Evolutionary conservation across 2,797 vertebrate genomes (phyloP), one percentile per base, ranked within the genome.

Genomic region (Danio kyathit): DNA sequence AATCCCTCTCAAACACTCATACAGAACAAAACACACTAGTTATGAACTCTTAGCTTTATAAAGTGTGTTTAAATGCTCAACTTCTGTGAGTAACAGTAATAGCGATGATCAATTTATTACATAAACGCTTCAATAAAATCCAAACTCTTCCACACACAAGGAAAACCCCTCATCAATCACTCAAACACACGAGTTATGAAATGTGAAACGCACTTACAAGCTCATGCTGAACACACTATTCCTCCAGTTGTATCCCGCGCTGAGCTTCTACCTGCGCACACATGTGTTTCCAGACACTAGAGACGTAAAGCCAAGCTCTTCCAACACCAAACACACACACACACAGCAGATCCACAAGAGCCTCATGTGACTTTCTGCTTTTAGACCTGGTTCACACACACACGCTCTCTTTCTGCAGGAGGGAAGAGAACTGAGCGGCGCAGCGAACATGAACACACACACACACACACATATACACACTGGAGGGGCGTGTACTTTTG

Each of bases 161-260:
- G 29, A 14, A 29, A 38, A 16, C 0, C 13, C 14, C 16, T 17
- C 19, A 60, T 46, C 9, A 40, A 66, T 43, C 19, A 63, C 11
- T 63, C 14, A 49, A 46, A 71, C 59, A 38, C 65, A 51, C 44
- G 61, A 5, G 14, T 16, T n/a, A 74, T 3, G 6, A 44, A 77
- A 46, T 63, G 66, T 48, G 3, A 76, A 72, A 21, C n/a, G 14
- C 87, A 93, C 93, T 94, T 93, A 93, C 92, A 89, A 83, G 88
- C 86, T 86, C 92, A 93, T 92, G 4, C 83, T 82, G 87, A 86
- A 84, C 51, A 19, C 8, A 57, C 70, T 19, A 83, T 73, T 88
- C 88, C 87, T 85, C 5, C 76, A 63, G 71, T 57, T 75, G 89
- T 89, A 86, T 61, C 76, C 49, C 83, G 40, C 6, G 54, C 54